Evolutionary conservation across 2,888 invertebrate genomes (phyloP).

Genomic region (Lypha dubia): DNA sequence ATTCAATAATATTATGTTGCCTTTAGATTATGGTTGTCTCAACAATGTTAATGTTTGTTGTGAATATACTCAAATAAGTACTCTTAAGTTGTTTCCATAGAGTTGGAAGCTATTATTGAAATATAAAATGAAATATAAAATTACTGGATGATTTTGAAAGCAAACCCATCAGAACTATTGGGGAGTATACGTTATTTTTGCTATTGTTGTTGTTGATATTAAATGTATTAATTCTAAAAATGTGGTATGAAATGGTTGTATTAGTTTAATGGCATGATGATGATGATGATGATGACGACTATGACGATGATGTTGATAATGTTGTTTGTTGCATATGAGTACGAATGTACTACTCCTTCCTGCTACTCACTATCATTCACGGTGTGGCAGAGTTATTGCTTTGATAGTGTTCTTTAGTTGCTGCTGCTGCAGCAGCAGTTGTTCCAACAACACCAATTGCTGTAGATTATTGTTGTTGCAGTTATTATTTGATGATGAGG

Average conservation of each 20-base stretch:
- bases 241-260: constrained; percentile 34
- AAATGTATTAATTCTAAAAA: constrained; percentile 11
- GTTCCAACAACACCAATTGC: constrained; percentile 19
- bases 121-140: neutral
- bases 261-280: constrained; percentile 46
- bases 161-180: neutral
- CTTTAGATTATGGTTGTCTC: no score
- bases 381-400: constrained; percentile 32
- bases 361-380: neutral
- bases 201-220: neutral
- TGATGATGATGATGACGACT: constrained; percentile 37
- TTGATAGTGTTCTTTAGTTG: constrained; percentile 1
- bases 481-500: constrained; percentile 59
- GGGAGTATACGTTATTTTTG: neutral
- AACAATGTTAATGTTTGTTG: no score
- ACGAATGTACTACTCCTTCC: constrained; percentile 16
- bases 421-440: neutral
- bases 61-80: no score
- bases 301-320: constrained; percentile 31
- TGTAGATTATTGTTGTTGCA: constrained; percentile 9
- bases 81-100: neutral
- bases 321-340: constrained; percentile 23
- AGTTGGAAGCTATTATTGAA: neutral
- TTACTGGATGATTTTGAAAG: neutral
- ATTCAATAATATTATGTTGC: no score